Evolutionary conservation across 2,888 invertebrate species (phyloP).

Genomic region (Cosmia pyralina): DNA sequence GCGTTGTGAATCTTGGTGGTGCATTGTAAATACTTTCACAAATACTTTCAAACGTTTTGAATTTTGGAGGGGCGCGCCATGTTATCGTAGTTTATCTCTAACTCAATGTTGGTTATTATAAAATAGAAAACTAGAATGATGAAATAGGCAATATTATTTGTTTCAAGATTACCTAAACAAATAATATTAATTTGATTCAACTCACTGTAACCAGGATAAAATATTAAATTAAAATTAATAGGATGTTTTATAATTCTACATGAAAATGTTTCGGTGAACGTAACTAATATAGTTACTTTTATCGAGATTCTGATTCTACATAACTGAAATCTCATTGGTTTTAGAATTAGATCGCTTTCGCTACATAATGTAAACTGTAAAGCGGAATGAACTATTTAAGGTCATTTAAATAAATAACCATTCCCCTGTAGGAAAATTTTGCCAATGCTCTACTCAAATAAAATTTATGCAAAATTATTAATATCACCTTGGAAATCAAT

Average conservation of each 20-base stretch:
- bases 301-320: conserved; percentile 49
- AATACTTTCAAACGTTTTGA: too few species aligned
- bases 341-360: background rate
- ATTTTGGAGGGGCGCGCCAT: too few species aligned
- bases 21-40: too few species aligned
- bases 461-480: conserved; percentile 10
- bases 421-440: background rate
- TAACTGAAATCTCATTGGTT: conserved; percentile 31
- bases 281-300: conserved; percentile 45
- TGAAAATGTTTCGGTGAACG: conserved; percentile 12
- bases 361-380: conserved; percentile 3
- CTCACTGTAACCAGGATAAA: conserved; percentile 2
- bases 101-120: background rate
- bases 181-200: conserved; percentile 3
- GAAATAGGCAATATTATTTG: conserved; percentile 3
- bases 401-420: conserved; percentile 13
- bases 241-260: conserved; percentile 7
- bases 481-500: conserved; percentile 33
- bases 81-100: too few species aligned
- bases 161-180: conserved; percentile 11
- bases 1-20: too few species aligned
- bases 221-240: conserved; percentile 34
- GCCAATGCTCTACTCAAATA: background rate
- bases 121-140: conserved; percentile 6
- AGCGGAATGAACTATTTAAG: conserved; percentile 4